phyloP scores from a whole-genome alignment of 2,888 invertebrate genomes.

The Monoplex corrugatus region DNA sequence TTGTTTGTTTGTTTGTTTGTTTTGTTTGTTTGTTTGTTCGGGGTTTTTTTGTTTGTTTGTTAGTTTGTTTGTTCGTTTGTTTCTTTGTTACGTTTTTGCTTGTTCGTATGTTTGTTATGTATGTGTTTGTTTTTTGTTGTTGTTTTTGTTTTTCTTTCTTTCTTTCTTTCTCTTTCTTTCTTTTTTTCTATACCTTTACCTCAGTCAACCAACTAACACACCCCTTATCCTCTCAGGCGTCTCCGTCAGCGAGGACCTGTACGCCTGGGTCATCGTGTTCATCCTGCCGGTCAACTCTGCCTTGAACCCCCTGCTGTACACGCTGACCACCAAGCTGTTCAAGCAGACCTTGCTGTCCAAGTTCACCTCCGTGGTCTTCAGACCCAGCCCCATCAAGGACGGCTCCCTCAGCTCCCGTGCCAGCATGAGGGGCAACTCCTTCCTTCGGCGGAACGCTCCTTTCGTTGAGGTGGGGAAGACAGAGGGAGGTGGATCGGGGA shows the following conservation, averaged over 20 bases:
- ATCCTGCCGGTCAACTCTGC: constrained; percentile 65
- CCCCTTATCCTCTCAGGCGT: constrained; percentile 52
- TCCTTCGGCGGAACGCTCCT: constrained; percentile 1
- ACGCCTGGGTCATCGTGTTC: constrained; percentile 66
- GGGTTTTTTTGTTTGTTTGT: no score
- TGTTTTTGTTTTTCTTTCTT: not conserved
- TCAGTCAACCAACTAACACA: not conserved
- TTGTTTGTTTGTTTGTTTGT: no score
- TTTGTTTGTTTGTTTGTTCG: no score
- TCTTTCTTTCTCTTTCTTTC: not conserved
- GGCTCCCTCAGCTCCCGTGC: constrained; percentile 43
- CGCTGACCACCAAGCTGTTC: constrained; percentile 63
- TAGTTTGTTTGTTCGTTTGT: no score
- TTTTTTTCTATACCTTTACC: not conserved
- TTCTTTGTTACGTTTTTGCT: no score
- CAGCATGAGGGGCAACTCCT: constrained; percentile 42
- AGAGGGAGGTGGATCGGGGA: no score
- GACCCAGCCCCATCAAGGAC: constrained; percentile 27
- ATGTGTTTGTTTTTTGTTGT: no score
- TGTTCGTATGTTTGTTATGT: no score
- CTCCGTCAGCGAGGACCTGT: constrained; percentile 57
- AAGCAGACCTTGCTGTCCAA: constrained; percentile 61
- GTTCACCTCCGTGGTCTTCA: constrained; percentile 59
- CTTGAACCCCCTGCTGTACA: constrained; percentile 64
- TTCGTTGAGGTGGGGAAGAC: constrained; percentile 18